A percentile compares a stretch with the other conserved stretches of the same genome.
These are phyloP conservation scores for Drosophila sordidula DNA, from an alignment of 2,888 invertebrate species.

Conservation along the genomic window DNA sequence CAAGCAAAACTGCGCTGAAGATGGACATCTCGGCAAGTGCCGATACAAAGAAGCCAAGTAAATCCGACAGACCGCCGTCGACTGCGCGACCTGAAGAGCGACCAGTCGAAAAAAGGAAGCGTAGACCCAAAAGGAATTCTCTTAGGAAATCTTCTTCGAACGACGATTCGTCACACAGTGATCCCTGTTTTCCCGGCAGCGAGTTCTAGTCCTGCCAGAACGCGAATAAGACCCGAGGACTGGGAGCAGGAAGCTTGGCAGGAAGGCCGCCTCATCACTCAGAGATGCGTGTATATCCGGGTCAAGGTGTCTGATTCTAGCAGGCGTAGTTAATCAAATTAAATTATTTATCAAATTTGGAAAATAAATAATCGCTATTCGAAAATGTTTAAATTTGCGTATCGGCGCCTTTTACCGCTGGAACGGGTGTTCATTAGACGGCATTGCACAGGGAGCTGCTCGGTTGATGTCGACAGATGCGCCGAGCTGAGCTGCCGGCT, in stretches of 20 bases:
- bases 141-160: not conserved
- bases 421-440: not conserved
- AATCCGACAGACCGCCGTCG: too few relatives aligned
- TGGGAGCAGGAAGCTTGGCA: too few relatives aligned
- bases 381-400: conserved; percentile 15
- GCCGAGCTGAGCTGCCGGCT: conserved; percentile 88
- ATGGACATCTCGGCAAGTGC: not conserved
- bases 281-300: too few relatives aligned
- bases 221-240: too few relatives aligned
- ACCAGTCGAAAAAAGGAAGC: too few relatives aligned
- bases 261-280: too few relatives aligned
- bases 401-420: conserved; percentile 6
- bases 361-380: not conserved
- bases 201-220: too few relatives aligned
- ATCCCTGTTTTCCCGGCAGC: conserved; percentile 14
- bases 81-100: too few relatives aligned
- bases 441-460: not conserved
- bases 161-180: not conserved
- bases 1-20: not conserved
- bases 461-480: conserved; percentile 86
- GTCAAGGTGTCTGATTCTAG: conserved; percentile 4
- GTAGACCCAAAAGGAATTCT: not conserved
- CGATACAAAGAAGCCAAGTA: not conserved
- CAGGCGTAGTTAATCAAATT: conserved; percentile 15
- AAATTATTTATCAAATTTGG: not conserved